Percentiles rank a stretch among this genome's conserved stretches.
Conservation (phyloP, 2,113 vertebrate species). For the Vicugna pacos region DNA sequence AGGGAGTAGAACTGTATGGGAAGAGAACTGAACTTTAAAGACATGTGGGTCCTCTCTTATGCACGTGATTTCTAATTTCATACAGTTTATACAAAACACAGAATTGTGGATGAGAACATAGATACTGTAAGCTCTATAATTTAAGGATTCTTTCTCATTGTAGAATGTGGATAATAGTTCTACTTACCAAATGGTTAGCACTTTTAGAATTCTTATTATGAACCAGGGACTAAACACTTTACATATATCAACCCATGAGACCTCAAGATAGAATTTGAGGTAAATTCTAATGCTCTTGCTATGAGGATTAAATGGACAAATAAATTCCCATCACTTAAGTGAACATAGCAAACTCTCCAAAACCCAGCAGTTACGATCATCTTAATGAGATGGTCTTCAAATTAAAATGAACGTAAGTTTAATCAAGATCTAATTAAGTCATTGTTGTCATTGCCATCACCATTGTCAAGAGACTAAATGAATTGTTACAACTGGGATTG, state of each 20-base stretch:
- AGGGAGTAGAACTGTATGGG: not conserved
- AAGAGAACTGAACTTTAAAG: not conserved
- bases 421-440: not conserved
- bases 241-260: not conserved
- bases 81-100: not conserved
- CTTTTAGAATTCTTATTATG: not conserved
- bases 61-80: not conserved
- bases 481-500: not conserved
- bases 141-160: not conserved
- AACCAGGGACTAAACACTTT: not conserved
- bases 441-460: not conserved
- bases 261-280: not conserved
- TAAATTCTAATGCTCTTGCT: not conserved
- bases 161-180: not conserved
- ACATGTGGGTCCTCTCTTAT: not conserved
- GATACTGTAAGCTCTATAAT: not conserved
- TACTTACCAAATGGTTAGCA: not conserved
- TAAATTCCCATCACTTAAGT: not conserved
- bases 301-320: not conserved
- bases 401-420: not conserved
- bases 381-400: conserved; percentile 5
- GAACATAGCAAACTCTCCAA: not conserved
- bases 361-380: not conserved
- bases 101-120: not conserved
- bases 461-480: not conserved